Evolutionary conservation across 2,888 invertebrate genomes (phyloP).

Genomic region (Tipula confusa): DNA sequence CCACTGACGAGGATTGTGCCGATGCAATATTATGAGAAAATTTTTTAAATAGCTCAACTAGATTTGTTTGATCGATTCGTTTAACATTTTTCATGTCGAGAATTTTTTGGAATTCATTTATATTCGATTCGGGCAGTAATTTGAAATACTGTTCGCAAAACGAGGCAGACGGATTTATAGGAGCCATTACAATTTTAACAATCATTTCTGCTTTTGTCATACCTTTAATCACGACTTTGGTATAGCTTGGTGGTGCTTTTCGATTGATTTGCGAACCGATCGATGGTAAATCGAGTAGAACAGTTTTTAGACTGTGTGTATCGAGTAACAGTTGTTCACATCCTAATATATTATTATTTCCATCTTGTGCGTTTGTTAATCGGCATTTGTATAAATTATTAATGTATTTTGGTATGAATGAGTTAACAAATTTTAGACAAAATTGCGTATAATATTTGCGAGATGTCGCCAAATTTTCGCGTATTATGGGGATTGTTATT

Average conservation of each 20-base stretch:
- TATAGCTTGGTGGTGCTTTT: slow-evolving; percentile 84
- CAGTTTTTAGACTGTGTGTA: slow-evolving; percentile 90
- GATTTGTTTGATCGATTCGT: slow-evolving; percentile 52
- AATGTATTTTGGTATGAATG: slow-evolving; percentile 92
- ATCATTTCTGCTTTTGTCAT: slow-evolving; percentile 99
- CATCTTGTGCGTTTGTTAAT: slow-evolving; percentile 49
- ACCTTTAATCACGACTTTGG: slow-evolving; percentile 67
- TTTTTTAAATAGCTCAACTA: slow-evolving; percentile 8
- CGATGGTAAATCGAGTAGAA: slow-evolving; percentile 89
- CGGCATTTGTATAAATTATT: slow-evolving; percentile 88
- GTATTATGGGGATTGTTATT: slow-evolving; percentile 78
- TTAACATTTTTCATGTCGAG: slow-evolving; percentile 88
- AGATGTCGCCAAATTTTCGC: slow-evolving; percentile 85
- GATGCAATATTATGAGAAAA: not conserved
- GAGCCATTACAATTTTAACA: slow-evolving; percentile 96
- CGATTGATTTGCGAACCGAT: slow-evolving; percentile 83
- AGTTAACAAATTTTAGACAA: slow-evolving; percentile 92
- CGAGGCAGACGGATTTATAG: slow-evolving; percentile 70
- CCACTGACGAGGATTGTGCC: not conserved
- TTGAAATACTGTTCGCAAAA: slow-evolving; percentile 88
- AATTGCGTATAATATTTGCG: slow-evolving; percentile 98
- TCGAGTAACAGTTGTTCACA: slow-evolving; percentile 93
- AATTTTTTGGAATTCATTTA: slow-evolving; percentile 88
- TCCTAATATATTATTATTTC: slow-evolving; percentile 58
- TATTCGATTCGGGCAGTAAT: slow-evolving; percentile 81